Evolutionary conservation across 2,113 vertebrate genomes (phyloP), one percentile per base, ranked within the genome.

Genomic region (Cryptotis parvus): DNA sequence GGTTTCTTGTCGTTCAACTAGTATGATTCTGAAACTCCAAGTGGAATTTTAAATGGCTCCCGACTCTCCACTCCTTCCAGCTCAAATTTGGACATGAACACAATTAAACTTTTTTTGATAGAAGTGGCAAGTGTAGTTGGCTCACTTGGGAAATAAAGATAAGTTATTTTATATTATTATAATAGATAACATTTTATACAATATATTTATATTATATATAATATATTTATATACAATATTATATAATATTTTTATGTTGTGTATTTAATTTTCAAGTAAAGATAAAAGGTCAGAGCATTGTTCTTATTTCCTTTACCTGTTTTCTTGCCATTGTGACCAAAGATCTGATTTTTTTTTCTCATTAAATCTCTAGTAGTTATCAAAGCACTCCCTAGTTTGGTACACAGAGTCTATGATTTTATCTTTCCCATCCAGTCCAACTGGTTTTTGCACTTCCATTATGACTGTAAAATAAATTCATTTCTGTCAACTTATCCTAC

Each of bases 391-490:
- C 70, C 16, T 66, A 12, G 27, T 31, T 65, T 11, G 10, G 9
- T 29, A 5, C 45, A 49, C 9, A 65, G 27, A 31, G 20, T 26
- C 26, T 26, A 61, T 29, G 26, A 31, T 31, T 65, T 65, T 31
- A 65, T 31, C 63, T 65, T 3, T 65, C 26, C 11, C 27, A 31
- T 31, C 63, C 27, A 49, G n/a, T 49, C 45, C 45, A 49, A 49
- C 45, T 49, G 45, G 9, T 73, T 1, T 9, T 77, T 52, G 15
- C 63, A 43, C 6, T 79, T 88, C 20, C 35, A 33, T 33, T 49
- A 9, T 61, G 0, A 0, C n/a, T 3, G 0, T 69, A 26, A 49
- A 0, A 0, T 49, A 68, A 49, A 37, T 15, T 49, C 0, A 1
- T 11, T 27, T 43, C 15, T 55, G 27, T 78, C 76, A 70, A 22